Evolutionary conservation across 2,888 invertebrate species (phyloP).

Genomic region (Cynaeus angustus): DNA sequence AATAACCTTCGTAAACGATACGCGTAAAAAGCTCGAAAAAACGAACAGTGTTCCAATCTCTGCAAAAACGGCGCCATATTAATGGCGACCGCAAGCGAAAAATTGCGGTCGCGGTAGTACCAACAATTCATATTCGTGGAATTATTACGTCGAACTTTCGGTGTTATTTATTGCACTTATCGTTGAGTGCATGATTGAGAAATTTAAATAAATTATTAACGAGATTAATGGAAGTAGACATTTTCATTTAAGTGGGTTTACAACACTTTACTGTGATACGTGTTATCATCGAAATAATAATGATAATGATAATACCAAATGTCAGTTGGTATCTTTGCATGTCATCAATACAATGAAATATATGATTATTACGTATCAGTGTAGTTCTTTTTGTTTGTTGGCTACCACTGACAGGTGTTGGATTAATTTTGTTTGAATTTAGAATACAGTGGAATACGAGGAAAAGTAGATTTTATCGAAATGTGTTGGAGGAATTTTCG

Average conservation of each 20-base stretch:
- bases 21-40: background rate
- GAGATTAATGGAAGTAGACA: slow-evolving; percentile 48
- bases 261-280: slow-evolving; percentile 48
- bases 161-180: slow-evolving; percentile 42
- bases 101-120: slow-evolving; percentile 22
- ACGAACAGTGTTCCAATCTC: background rate
- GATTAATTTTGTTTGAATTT: background rate
- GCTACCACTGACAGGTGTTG: background rate
- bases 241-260: slow-evolving; percentile 46
- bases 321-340: slow-evolving; percentile 43
- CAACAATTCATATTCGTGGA: slow-evolving; percentile 39
- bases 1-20: slow-evolving; percentile 5
- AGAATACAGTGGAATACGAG: no score
- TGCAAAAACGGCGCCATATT: slow-evolving; percentile 16
- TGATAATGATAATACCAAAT: slow-evolving; percentile 47
- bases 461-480: no score
- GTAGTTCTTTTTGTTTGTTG: slow-evolving; percentile 18
- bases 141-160: slow-evolving; percentile 20
- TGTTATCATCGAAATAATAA: slow-evolving; percentile 42
- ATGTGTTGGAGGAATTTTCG: no score
- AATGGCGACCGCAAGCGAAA: slow-evolving; percentile 32
- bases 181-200: slow-evolving; percentile 47
- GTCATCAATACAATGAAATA: slow-evolving; percentile 43
- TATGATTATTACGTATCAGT: slow-evolving; percentile 33
- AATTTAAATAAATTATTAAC: slow-evolving; percentile 48